Conservation (phyloP, 2,797 vertebrate species). For the Mormyrops boulengeri region DNA sequence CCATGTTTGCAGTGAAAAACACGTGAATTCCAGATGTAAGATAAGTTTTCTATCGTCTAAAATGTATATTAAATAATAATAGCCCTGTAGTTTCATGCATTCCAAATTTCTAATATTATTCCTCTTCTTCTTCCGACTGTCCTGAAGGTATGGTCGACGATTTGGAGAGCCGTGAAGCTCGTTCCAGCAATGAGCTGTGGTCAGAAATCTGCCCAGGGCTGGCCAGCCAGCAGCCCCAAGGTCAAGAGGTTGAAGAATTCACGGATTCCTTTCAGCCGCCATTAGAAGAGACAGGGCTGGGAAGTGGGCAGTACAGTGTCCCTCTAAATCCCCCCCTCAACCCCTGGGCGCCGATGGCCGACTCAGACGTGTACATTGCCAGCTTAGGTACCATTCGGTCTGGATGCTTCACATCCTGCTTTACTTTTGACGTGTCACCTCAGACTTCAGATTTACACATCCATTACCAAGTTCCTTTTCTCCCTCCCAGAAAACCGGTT, state of each 20-base stretch:
- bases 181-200: conserved; percentile 81
- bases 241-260: conserved; percentile 53
- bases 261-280: conserved; percentile 74
- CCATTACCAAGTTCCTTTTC: neutral
- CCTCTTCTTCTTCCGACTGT: neutral
- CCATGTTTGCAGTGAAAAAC: neutral
- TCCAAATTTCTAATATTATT: neutral
- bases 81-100: neutral
- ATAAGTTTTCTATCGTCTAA: neutral
- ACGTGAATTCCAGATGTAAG: neutral
- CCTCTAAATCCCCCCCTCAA: conserved; percentile 31
- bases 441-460: neutral
- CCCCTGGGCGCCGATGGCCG: conserved; percentile 84
- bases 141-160: conserved; percentile 71
- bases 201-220: conserved; percentile 81
- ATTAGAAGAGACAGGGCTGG: conserved; percentile 27
- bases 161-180: conserved; percentile 54
- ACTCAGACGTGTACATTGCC: conserved; percentile 87
- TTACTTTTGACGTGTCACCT: neutral
- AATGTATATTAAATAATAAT: neutral
- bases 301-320: conserved; percentile 27
- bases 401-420: neutral
- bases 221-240: conserved; percentile 49
- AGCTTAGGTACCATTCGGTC: conserved; percentile 68
- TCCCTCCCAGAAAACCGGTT: conserved; percentile 77